phyloP scores from a whole-genome alignment of 2,797 vertebrate species.

The Prionace glauca region DNA sequence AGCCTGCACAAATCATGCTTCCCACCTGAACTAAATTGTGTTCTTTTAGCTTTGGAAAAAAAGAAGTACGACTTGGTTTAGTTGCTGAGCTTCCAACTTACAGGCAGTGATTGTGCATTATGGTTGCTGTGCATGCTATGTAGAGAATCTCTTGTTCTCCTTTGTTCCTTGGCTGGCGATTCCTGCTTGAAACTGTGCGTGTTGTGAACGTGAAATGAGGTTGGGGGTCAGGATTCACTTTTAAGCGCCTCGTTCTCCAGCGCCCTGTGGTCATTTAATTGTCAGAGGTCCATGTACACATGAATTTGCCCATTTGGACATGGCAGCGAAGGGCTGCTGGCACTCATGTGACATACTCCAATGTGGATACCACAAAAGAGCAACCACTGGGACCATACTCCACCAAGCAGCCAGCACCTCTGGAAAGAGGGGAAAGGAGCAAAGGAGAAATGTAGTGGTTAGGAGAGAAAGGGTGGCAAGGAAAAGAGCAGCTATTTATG shows the following conservation, averaged over 20 bases:
- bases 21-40: too few species aligned
- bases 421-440: neutral
- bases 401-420: neutral
- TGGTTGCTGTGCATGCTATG: neutral
- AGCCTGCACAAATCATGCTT: too few species aligned
- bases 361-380: too few species aligned
- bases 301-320: neutral
- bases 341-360: neutral
- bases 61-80: neutral
- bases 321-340: neutral
- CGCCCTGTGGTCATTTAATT: neutral
- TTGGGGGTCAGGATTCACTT: neutral
- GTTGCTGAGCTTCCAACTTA: neutral
- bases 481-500: neutral
- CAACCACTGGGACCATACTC: neutral
- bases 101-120: neutral
- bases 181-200: neutral
- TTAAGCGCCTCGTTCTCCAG: neutral
- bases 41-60: neutral
- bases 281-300: neutral
- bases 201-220: neutral
- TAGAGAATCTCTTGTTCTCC: neutral
- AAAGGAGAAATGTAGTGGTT: neutral
- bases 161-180: neutral
- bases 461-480: neutral